Evolutionary conservation across 1,140 invertebrate species (phyloP).

Genomic region (Sycobia sp.): DNA sequence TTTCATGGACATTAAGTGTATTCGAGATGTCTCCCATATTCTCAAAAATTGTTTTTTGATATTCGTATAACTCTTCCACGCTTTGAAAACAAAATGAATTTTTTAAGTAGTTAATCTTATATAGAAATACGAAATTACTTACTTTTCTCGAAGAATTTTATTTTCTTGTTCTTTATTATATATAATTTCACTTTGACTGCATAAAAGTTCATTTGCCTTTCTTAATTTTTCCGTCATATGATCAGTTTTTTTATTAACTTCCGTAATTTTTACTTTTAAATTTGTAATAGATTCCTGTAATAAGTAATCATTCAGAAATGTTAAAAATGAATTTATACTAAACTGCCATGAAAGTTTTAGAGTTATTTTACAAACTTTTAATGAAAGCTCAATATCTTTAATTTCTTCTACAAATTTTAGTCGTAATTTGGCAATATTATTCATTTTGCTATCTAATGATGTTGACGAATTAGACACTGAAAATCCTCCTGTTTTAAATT

Average conservation of each 20-base stretch:
- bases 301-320: background rate
- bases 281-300: slow-evolving; percentile 24
- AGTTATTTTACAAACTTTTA: slow-evolving; percentile 20
- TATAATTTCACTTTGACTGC: slow-evolving; percentile 22
- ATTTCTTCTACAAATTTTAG: slow-evolving; percentile 32
- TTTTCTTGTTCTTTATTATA: slow-evolving; percentile 26
- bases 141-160: slow-evolving; percentile 27
- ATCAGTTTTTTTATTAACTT: background rate
- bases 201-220: slow-evolving; percentile 18
- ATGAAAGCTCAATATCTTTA: slow-evolving; percentile 21
- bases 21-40: slow-evolving; percentile 18
- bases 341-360: background rate
- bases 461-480: background rate
- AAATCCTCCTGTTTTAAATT: background rate
- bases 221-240: slow-evolving; percentile 1
- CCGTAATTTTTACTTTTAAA: slow-evolving; percentile 20
- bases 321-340: background rate
- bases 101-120: background rate
- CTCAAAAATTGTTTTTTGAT: slow-evolving; percentile 28
- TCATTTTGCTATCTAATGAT: slow-evolving; percentile 16
- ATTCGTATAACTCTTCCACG: slow-evolving; percentile 22
- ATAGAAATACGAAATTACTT: slow-evolving; percentile 4
- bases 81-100: slow-evolving; percentile 11
- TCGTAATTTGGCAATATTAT: slow-evolving; percentile 24
- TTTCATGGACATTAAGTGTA: slow-evolving; percentile 1